Base-by-base conservation (phyloP, 2,888 invertebrate genomes). In the Protonemura montana region DNA sequence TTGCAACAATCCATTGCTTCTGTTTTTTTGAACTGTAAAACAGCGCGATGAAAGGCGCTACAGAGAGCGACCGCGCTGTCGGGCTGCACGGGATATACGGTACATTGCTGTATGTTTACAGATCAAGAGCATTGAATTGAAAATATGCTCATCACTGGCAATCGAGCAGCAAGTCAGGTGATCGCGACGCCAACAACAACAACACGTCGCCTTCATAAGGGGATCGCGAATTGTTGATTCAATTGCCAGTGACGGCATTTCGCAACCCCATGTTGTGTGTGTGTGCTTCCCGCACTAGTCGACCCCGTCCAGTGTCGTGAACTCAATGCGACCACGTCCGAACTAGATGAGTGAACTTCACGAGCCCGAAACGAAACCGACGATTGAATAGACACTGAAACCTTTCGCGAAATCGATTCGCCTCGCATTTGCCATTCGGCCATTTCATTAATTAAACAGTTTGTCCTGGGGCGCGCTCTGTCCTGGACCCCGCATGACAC, bases 21-120 rank as follows among this genome's bases (percentile, higher is more conserved):
- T 78, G 78, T 5, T 16, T 78, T n/a, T 28, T 26, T 78, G 78
- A 78, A 78, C 78, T 78, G 78, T 27, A 78, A 78, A 78, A 26
- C 78, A 78, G 26, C 78, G 26, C 26, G 59, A 1, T 21, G 59
- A 21, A 59, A 59, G 7, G 21, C 7, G 59, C 21, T 59, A 13
- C 6, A 41, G 41, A 13, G 59, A 10, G 59, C 59, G 16, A 21
- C 13, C 16, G 59, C 59, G 59, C 59, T 59, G 59, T 59, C 59
- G 21, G 1, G 35, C 35, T 35, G 10, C 35, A 35, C n/a, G 35
- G 35, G 35, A 35, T 35, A 35, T 35, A 35, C 10, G 35, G 10
- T 35, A 35, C 5, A 10, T 35, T 35, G 10, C 35, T 35, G 35
- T 35, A 35, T 35, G 10, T 35, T 6, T 35, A 10, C 10, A 35